A percentile compares a stretch with the other conserved stretches of the same genome.
These are phyloP conservation scores for Petroica traversi DNA, from an alignment of 2,113 vertebrate species.

Conservation along the genomic window DNA sequence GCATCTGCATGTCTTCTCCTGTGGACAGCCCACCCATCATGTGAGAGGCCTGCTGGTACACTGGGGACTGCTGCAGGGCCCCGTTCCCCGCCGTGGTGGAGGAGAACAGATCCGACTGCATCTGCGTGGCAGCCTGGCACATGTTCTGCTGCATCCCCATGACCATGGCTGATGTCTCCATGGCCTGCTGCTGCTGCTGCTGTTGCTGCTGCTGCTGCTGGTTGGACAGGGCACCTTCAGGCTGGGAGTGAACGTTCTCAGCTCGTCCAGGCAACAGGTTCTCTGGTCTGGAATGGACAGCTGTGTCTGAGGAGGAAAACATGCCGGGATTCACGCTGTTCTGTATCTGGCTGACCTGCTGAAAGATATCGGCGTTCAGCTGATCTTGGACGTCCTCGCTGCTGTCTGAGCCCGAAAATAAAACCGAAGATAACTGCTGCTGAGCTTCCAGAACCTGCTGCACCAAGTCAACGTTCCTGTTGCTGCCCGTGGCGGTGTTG, in stretches of 20 bases:
- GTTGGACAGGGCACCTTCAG: constrained; percentile 80
- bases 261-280: constrained; percentile 74
- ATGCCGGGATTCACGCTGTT: constrained; percentile 72
- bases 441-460: constrained; percentile 83
- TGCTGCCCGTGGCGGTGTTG: constrained; percentile 60
- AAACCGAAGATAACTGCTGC: constrained; percentile 79
- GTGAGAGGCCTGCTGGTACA: constrained; percentile 78
- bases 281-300: constrained; percentile 74
- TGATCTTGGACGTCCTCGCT: constrained; percentile 79
- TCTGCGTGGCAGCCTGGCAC: constrained; percentile 79
- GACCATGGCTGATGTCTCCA: constrained; percentile 84
- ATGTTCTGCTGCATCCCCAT: constrained; percentile 83
- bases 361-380: constrained; percentile 82
- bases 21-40: constrained; percentile 72
- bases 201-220: constrained; percentile 80
- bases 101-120: constrained; percentile 86
- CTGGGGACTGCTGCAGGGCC: constrained; percentile 76
- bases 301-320: constrained; percentile 74
- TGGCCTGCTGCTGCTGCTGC: constrained; percentile 86
- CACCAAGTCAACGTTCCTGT: constrained; percentile 76
- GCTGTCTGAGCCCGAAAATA: constrained; percentile 79
- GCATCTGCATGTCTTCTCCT: constrained; percentile 86
- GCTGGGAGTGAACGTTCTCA: constrained; percentile 76
- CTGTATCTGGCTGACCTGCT: constrained; percentile 81
- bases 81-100: constrained; percentile 73